Percentiles rank a stretch among this genome's conserved stretches.
Conservation (phyloP, 2,797 vertebrate genomes). For the Pangasius krempfi region DNA sequence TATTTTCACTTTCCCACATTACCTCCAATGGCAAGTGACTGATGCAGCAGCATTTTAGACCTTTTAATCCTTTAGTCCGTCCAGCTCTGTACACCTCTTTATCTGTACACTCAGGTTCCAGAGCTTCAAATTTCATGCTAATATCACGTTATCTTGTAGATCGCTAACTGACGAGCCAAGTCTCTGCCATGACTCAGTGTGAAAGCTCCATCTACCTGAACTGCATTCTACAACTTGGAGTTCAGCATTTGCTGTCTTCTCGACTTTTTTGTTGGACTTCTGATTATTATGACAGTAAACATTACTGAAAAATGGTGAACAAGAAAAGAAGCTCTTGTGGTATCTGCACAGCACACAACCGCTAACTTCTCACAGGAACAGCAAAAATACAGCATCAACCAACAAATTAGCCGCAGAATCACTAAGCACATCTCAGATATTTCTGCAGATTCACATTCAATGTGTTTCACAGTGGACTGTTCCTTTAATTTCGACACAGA, state of each 20-base stretch:
- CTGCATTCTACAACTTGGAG: neutral
- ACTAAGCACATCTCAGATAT: neutral
- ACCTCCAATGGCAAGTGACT: neutral
- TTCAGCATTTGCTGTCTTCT: too few relatives aligned
- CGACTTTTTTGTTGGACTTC: too few relatives aligned
- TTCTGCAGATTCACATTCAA: neutral
- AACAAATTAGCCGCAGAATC: neutral
- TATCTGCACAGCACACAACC: neutral
- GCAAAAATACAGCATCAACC: neutral
- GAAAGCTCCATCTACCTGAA: neutral
- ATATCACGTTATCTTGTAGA: neutral
- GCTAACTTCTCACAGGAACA: neutral
- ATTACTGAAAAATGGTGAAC: neutral
- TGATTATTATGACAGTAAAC: neutral
- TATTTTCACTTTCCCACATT: neutral
- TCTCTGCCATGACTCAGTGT: neutral
- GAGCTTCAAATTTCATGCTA: neutral
- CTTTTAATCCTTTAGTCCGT: neutral
- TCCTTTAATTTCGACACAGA: neutral
- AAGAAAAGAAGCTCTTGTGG: neutral
- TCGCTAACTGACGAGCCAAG: neutral
- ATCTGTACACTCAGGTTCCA: neutral
- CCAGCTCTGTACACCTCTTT: neutral
- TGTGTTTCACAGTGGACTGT: neutral
- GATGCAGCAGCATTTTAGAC: neutral